A percentile compares a stretch with the other conserved stretches of the same genome.
Conservation (phyloP, 2,888 invertebrate species). For the Eugnorisma glareosa region DNA sequence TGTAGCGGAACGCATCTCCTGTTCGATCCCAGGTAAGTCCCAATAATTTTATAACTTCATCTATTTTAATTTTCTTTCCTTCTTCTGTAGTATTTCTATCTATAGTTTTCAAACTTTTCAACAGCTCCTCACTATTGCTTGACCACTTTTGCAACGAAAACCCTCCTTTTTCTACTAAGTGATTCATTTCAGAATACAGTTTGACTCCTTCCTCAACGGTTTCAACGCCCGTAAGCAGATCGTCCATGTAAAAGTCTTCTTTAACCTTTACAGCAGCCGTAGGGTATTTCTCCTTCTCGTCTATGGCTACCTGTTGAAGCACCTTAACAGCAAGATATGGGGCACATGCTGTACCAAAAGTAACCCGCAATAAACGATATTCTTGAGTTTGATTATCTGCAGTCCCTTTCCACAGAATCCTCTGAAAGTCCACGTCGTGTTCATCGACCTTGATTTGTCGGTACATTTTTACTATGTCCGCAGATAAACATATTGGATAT, state of each 20-base stretch:
- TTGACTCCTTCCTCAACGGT: background rate
- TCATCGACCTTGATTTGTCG: slow-evolving; percentile 9
- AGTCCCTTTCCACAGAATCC: background rate
- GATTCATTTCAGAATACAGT: background rate
- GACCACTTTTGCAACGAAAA: slow-evolving; percentile 11
- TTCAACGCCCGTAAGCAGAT: background rate
- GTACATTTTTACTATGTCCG: slow-evolving; percentile 7
- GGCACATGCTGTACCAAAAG: slow-evolving; percentile 2
- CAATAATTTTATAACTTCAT: background rate
- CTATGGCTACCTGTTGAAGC: background rate
- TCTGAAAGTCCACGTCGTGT: background rate
- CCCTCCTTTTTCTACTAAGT: background rate
- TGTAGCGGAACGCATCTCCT: background rate
- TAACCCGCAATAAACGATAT: slow-evolving; percentile 3
- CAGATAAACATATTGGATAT: slow-evolving; percentile 8
- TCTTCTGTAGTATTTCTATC: background rate
- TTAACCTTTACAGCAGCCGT: no score
- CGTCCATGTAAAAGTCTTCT: background rate
- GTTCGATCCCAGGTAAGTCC: slow-evolving; percentile 16
- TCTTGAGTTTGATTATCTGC: background rate
- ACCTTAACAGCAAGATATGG: slow-evolving; percentile 14
- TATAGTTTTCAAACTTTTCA: background rate
- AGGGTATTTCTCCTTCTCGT: background rate
- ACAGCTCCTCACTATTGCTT: background rate
- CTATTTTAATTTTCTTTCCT: slow-evolving; percentile 1